These are phyloP conservation scores for Xerus rutilus DNA, from an alignment of 2,797 vertebrate genomes.

Conservation along the genomic window DNA sequence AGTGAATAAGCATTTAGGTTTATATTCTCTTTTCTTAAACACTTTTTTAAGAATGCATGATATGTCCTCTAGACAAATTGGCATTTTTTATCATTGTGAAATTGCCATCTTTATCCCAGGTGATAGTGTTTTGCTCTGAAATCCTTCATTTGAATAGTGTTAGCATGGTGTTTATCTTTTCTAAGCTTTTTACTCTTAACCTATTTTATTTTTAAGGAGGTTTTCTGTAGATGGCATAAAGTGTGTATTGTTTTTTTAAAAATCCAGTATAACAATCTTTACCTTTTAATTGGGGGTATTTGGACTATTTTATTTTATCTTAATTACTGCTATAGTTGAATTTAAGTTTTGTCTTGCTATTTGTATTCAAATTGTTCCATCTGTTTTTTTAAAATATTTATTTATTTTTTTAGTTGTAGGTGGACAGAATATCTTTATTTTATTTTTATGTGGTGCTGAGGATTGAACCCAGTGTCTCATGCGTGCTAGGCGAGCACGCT, in stretches of 20 bases:
- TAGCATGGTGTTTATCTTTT: background rate
- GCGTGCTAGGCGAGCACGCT: too few relatives aligned
- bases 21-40: background rate
- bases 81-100: background rate
- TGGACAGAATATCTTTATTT: too few relatives aligned
- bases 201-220: background rate
- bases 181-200: background rate
- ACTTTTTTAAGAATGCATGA: background rate
- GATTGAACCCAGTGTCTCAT: too few relatives aligned
- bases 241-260: background rate
- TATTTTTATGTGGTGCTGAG: too few relatives aligned
- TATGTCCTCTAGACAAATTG: background rate
- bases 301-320: background rate
- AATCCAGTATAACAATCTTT: background rate
- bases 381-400: background rate
- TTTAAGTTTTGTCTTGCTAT: background rate
- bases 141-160: background rate
- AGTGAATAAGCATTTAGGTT: background rate
- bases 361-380: background rate
- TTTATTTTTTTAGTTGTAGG: too few relatives aligned
- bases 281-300: background rate
- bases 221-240: background rate
- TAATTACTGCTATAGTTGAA: background rate
- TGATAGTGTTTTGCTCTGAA: background rate
- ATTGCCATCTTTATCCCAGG: background rate